These are phyloP conservation scores for Campylorhamphus procurvoides DNA, from an alignment of 2,113 vertebrate genomes.

Conservation along the genomic window DNA sequence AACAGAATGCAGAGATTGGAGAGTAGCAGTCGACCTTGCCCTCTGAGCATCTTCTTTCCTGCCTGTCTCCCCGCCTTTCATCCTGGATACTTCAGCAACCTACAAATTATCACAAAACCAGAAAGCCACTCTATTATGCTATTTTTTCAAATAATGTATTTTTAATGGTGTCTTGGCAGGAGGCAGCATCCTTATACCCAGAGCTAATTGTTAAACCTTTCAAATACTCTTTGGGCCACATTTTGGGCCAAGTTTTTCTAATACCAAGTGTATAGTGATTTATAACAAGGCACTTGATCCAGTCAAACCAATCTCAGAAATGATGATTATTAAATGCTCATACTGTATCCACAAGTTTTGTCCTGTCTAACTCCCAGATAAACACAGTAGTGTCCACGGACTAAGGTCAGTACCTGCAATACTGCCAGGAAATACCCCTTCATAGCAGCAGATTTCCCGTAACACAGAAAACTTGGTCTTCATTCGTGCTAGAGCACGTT, in stretches of 20 bases:
- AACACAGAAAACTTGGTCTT: background rate
- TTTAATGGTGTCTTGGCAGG: background rate
- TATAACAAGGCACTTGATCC: background rate
- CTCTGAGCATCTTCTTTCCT: background rate
- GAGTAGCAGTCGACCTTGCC: background rate
- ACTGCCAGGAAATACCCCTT: background rate
- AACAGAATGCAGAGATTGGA: background rate
- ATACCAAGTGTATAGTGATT: background rate
- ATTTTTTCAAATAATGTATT: background rate
- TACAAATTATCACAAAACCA: background rate
- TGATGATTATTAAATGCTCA: background rate
- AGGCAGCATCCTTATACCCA: background rate
- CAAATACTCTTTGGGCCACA: background rate
- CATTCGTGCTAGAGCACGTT: background rate
- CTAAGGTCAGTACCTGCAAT: background rate
- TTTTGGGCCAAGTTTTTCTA: background rate
- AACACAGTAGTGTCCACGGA: background rate
- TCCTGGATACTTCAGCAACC: background rate
- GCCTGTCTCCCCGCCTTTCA: background rate
- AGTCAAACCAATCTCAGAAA: background rate
- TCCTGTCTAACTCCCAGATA: background rate
- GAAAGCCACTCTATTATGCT: background rate
- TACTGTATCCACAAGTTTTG: background rate
- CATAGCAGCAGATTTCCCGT: background rate
- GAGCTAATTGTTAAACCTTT: background rate